phyloP scores from a whole-genome alignment of 2,888 invertebrate genomes.

The Dusona sp. region DNA sequence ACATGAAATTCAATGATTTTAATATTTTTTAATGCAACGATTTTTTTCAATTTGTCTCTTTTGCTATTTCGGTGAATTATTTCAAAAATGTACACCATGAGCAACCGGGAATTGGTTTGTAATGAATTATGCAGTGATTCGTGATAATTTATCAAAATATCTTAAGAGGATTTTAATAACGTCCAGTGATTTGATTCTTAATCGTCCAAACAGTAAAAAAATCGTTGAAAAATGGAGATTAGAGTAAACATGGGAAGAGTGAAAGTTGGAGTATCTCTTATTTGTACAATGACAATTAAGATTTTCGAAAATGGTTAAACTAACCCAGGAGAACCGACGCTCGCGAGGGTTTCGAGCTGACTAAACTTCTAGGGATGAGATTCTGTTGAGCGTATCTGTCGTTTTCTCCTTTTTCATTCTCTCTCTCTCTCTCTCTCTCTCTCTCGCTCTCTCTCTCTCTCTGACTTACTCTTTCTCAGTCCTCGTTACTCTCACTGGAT shows the following conservation, averaged over 20 bases:
- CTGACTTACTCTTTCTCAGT: slow-evolving; percentile 5
- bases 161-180: neutral
- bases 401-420: slow-evolving; percentile 19
- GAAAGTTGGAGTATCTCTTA: slow-evolving; percentile 14
- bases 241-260: neutral
- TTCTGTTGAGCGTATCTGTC: slow-evolving; percentile 32
- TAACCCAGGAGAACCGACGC: slow-evolving; percentile 58
- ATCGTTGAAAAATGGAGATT: neutral
- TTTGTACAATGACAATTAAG: slow-evolving; percentile 21
- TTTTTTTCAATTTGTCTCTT: neutral
- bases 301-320: slow-evolving; percentile 20
- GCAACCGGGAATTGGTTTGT: neutral
- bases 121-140: neutral
- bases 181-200: neutral
- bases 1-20: neutral
- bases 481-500: slow-evolving; percentile 47
- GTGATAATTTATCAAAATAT: neutral
- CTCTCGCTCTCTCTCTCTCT: too few species aligned
- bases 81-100: neutral
- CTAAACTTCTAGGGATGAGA: slow-evolving; percentile 68
- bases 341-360: slow-evolving; percentile 66
- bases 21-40: neutral
- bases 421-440: too few species aligned
- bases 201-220: neutral
- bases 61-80: neutral